These are phyloP conservation scores for Trichomalopsis sarcophagae DNA, from an alignment of 1,140 invertebrate species.

Conservation along the genomic window DNA sequence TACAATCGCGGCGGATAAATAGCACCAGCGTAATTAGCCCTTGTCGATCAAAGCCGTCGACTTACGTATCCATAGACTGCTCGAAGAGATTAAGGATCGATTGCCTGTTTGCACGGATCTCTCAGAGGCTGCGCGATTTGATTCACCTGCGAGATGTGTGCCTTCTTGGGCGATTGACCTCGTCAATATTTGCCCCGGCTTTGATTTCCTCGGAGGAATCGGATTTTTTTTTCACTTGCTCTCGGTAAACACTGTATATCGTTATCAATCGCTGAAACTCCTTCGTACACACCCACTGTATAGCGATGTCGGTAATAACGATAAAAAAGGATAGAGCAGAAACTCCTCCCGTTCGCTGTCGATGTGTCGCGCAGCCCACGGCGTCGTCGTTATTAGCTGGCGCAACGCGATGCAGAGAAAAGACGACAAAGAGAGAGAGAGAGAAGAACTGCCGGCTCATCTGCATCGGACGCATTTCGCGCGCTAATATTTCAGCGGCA, in stretches of 20 bases:
- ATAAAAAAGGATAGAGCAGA: neutral
- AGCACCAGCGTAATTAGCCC: neutral
- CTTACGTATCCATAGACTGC: neutral
- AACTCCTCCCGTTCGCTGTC: slow-evolving; percentile 17
- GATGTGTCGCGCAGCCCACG: neutral
- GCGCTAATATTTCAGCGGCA: slow-evolving; percentile 67
- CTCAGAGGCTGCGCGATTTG: no score
- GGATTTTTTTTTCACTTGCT: neutral
- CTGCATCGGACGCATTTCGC: slow-evolving; percentile 52
- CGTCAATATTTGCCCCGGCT: neutral
- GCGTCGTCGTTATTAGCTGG: neutral
- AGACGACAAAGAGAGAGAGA: neutral
- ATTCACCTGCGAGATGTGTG: neutral
- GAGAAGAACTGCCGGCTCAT: neutral
- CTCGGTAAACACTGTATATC: neutral
- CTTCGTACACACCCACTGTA: neutral
- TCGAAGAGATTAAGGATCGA: neutral
- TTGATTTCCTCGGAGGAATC: neutral
- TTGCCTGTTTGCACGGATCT: neutral
- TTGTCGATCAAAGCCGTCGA: neutral
- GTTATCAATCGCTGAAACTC: neutral
- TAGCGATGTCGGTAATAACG: neutral
- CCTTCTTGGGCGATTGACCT: slow-evolving; percentile 17
- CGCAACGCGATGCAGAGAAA: neutral
- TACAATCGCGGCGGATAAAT: no score